A percentile compares a stretch with the other conserved stretches of the same genome.
Evolutionary conservation across 2,797 vertebrate genomes (phyloP).

Genomic region (Sebastes matsubarae): DNA sequence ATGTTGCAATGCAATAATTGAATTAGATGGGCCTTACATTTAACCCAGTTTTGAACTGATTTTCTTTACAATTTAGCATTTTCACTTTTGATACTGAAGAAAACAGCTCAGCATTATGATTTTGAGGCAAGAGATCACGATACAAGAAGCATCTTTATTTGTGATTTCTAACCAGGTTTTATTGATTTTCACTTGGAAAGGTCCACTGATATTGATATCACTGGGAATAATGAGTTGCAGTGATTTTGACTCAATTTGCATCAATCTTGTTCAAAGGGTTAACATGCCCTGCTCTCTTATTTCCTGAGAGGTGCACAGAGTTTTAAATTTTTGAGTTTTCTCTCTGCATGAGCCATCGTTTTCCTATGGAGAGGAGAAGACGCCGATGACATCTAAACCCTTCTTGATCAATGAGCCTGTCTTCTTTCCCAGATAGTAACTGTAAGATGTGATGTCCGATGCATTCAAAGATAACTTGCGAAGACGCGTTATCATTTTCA

Average conservation of each 20-base stretch:
- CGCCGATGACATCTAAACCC: neutral
- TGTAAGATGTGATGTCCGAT: neutral
- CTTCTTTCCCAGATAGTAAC: neutral
- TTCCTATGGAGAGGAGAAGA: neutral
- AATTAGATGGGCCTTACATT: neutral
- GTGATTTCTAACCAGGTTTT: neutral
- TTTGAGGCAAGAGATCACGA: neutral
- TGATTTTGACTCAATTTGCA: too few relatives aligned
- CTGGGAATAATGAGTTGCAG: neutral
- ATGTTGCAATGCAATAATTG: neutral
- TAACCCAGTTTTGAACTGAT: neutral
- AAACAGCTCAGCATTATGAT: neutral
- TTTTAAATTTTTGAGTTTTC: neutral
- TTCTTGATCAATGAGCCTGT: neutral
- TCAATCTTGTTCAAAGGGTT: too few relatives aligned
- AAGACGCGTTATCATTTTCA: neutral
- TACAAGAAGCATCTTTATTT: neutral
- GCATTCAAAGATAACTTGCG: neutral
- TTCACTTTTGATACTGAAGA: neutral
- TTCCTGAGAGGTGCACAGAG: neutral
- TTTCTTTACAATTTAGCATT: neutral
- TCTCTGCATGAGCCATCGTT: neutral
- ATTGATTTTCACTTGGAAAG: neutral
- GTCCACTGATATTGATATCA: fast-evolving
- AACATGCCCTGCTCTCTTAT: neutral